Evolutionary conservation across 2,113 vertebrate genomes (phyloP), one percentile per base, ranked within the genome.

Genomic region (Pterocles gutturalis): DNA sequence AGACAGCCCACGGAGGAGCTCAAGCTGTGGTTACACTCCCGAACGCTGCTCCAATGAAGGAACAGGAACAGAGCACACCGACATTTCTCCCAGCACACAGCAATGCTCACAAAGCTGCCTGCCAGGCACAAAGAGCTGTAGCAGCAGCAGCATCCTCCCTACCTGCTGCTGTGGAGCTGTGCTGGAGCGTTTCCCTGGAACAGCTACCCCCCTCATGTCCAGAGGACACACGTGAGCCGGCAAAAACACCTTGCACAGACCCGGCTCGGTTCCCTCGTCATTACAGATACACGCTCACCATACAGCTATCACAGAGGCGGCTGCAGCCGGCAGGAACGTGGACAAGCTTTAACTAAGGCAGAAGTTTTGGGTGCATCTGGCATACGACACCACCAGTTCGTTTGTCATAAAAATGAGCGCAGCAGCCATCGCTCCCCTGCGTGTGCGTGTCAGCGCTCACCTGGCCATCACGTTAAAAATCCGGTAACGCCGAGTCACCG

Each of bases 401-500:
- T 11, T 2, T 21, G 28, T 9, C n/a, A 51, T 8, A 53, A 34
- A 48, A 58, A 17, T 0, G 7, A 60, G 33, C 1, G 11, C 36
- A 46, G 14, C 16, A 17, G 34, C 28, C 65, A 41, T 21, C n/a
- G 33, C 22, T 4, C 64, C 15, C 20, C 38, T 24, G 45, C 54
- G 11, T 9, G 7, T 12, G 13, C 2, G 2, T 12, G 13, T 10
- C 5, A 43, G 10, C 28, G 3, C 16, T 55, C 43, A 16, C 9
- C 18, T 29, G 45, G 14, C 41, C 31, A 17, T 6, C 55, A 18
- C 0, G 0, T 15, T 25, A 58, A 31, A 57, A 17, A 24, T 1
- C 10, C 0, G 1, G 38, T 2, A 15, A 31, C 0, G 0, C 0
- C 3, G 14, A 22, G 61, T 7, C 16, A 0, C 2, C 3, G 2